Conservation (phyloP, 2,888 invertebrate genomes). For the Masnerella sp. region DNA sequence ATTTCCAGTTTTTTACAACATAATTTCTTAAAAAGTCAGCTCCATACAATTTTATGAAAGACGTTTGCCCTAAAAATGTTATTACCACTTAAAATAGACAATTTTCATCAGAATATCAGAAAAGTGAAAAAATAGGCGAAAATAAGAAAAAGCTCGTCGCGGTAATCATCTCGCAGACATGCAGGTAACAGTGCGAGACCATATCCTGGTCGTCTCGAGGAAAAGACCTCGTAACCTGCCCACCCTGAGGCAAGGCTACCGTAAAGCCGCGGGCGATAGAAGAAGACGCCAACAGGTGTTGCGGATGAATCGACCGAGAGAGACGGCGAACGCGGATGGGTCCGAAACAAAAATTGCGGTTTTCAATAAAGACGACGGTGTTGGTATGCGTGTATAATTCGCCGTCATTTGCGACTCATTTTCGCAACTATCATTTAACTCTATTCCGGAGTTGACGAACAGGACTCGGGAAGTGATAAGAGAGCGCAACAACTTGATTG, state of each 20-base stretch:
- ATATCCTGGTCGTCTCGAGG: constrained; percentile 28
- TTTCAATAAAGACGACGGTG: constrained; percentile 48
- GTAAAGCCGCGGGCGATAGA: constrained; percentile 33
- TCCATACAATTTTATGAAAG: too few species aligned
- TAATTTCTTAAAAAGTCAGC: too few species aligned
- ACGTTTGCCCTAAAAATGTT: too few species aligned
- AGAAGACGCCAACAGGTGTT: neutral
- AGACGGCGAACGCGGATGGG: constrained; percentile 46
- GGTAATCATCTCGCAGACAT: constrained; percentile 17
- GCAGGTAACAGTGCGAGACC: constrained; percentile 15
- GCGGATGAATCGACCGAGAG: constrained; percentile 7
- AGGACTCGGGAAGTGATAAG: constrained; percentile 37
- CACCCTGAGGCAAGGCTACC: constrained; percentile 55
- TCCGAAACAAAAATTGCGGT: constrained; percentile 38
- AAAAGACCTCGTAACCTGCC: constrained; percentile 45
- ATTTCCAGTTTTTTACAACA: too few species aligned
- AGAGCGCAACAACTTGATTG: constrained; percentile 40
- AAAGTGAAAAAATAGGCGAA: neutral
- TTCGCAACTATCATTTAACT: constrained; percentile 39
- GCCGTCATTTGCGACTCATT: constrained; percentile 47
- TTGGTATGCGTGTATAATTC: constrained; percentile 32
- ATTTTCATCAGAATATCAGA: neutral
- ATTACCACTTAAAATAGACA: too few species aligned
- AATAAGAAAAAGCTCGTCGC: constrained; percentile 17
- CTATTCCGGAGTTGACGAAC: constrained; percentile 44